These are phyloP conservation scores for Trigoniulus corallinus DNA, from an alignment of 1,140 invertebrate genomes.

Conservation along the genomic window DNA sequence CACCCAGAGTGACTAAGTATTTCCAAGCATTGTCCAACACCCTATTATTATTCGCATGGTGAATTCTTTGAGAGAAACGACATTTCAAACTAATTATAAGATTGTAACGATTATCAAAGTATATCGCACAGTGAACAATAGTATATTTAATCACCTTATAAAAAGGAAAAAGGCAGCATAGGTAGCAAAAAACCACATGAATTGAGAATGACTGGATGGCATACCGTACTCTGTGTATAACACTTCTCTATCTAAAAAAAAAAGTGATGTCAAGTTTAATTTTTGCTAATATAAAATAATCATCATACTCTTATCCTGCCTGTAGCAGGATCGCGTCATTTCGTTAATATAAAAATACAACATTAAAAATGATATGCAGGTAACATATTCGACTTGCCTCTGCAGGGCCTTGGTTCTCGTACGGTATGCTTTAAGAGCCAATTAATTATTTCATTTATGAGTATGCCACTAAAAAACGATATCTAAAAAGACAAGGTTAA, in stretches of 20 bases:
- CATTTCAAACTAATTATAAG: too few relatives aligned
- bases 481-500: conserved; percentile 61
- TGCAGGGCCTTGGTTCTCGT: conserved; percentile 51
- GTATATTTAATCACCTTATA: conserved; percentile 52
- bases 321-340: too few relatives aligned
- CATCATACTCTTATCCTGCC: too few relatives aligned
- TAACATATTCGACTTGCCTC: conserved; percentile 17
- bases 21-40: conserved; percentile 45
- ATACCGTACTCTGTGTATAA: conserved; percentile 79
- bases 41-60: conserved; percentile 58
- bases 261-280: conserved; percentile 2
- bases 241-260: conserved; percentile 21
- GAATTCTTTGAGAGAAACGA: conserved; percentile 40
- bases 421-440: conserved; percentile 66
- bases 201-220: conserved; percentile 83
- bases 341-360: background rate
- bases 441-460: conserved; percentile 63
- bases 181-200: conserved; percentile 79
- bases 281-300: too few relatives aligned
- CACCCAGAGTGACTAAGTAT: conserved; percentile 20
- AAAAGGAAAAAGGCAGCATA: conserved; percentile 74
- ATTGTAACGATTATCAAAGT: too few relatives aligned
- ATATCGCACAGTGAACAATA: too few relatives aligned
- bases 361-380: background rate
- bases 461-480: conserved; percentile 59